Evolutionary conservation across 2,888 invertebrate genomes (phyloP), one percentile per base, ranked within the genome.

Genomic region (Lapara coniferarum): DNA sequence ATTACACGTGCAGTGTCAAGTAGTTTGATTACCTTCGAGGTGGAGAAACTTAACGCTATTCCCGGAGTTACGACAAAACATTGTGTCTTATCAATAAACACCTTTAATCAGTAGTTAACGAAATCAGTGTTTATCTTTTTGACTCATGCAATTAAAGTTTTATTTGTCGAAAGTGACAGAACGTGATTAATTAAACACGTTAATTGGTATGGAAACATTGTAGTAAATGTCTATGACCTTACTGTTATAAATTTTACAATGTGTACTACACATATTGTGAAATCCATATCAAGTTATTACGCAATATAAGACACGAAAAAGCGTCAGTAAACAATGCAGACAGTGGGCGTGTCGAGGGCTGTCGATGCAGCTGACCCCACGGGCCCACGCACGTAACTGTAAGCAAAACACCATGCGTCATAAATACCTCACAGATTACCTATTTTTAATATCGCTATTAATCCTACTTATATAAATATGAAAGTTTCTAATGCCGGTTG

Each of bases 1-100:
- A 83, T 90, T 86, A 79, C 87, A 89, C 89, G 91, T 89, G 90
- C 88, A 87, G 82, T 90, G 91, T 89, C 90, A 83, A 88, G 88
- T 84, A 82, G 78, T 85, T 86, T 88, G 87, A 91, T 90, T 90
- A 90, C 88, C 84, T 88, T 76, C 81, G 81, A 79, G 53, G 16
- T 53, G 79, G 84, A 80, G 80, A 57, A 57, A 57, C 30, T 30
- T 56, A 25, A 57, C 10, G 56, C 56, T 57, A 57, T 57, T 57
- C 13, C 25, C 4, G 12, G 56, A 30, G 30, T 30, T 30, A 57
- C 5, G 16, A 25, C 25, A 57, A 57, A 55, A 53, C 53, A 5
- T 16, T 53, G 8, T 53, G 16, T 16, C 25, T 25, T 25, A 25
- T 25, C 25, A 25, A 25, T 25, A 25, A 25, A 25, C 25, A 25